Base-by-base conservation (phyloP, 1,140 invertebrate species). In the Pseudomyrmex dendroicus region DNA sequence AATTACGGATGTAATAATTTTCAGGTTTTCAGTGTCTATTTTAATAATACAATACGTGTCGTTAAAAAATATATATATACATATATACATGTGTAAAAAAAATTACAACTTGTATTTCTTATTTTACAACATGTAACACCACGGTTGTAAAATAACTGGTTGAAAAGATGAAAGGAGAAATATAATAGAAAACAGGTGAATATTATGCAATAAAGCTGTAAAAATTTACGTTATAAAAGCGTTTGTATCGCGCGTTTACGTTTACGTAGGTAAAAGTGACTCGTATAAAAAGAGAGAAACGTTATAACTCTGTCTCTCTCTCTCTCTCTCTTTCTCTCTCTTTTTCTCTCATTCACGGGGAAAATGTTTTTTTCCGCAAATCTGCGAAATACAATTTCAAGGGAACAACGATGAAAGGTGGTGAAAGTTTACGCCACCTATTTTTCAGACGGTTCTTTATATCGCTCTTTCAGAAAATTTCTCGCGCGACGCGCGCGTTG, bases 361-460 rank as follows among this genome's bases (percentile, higher is more conserved):
- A 25, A 59, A 57, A 20, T 12, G 44, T 80, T 80, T 70, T 48
- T 78, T 57, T 78, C 54, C 25, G 12, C 76, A 50, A 80, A 72
- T 80, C 76, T 72, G 76, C 76, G 76, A 72, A 61, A 80, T 56
- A 17, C 50, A 59, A 12, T 80, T 72, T 80, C 54, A 61, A 48
- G 44, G 15, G 54, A 59, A 57, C 64, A 78, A 78, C 56, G 66
- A 57, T 46, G 66, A 44, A 59, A 77, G 62, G 44, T 10, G 63
- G 48, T 17, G 44, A 15, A 59, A 59, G 54, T 78, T 78, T 70
- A 78, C 44, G 54, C 44, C 76, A 52, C 13, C n/a, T 59, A 61
- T 80, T 70, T 80, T 80, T 72, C 3, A 70, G 59, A 70, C 46
- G 54, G 54, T 72, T 56, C 59, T 59, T 35, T 35, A 35, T 70